phyloP scores from a whole-genome alignment of 2,113 vertebrate genomes.

The Probosciger aterrimus region DNA sequence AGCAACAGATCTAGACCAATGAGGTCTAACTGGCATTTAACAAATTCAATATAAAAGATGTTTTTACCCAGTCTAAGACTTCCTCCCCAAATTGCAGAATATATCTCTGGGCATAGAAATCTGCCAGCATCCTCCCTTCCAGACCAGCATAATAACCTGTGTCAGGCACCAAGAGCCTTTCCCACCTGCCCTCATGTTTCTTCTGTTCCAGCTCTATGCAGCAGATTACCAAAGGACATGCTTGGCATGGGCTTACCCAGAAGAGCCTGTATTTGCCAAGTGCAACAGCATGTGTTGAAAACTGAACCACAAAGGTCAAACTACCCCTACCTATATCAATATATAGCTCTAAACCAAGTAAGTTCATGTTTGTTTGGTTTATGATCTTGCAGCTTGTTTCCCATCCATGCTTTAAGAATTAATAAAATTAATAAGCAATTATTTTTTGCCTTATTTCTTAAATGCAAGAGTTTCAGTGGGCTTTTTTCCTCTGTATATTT shows the following conservation, averaged over 20 bases:
- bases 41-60: neutral
- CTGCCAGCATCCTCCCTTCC: neutral
- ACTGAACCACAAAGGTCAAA: neutral
- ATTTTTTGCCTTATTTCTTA: neutral
- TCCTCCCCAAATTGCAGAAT: neutral
- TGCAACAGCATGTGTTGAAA: neutral
- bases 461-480: neutral
- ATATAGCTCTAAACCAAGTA: neutral
- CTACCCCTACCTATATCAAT: neutral
- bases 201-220: neutral
- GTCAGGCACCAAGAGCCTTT: neutral
- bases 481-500: neutral
- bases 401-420: neutral
- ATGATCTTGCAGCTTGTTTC: neutral
- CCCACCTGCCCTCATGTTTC: neutral
- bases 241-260: neutral
- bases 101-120: neutral
- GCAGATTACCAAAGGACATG: neutral
- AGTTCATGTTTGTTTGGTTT: neutral
- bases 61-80: neutral
- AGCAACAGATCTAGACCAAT: neutral
- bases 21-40: neutral
- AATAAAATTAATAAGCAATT: neutral
- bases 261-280: neutral
- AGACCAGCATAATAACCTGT: neutral